These are phyloP conservation scores for Drosophila ogumai DNA, from an alignment of 1,140 invertebrate genomes.

Conservation along the genomic window DNA sequence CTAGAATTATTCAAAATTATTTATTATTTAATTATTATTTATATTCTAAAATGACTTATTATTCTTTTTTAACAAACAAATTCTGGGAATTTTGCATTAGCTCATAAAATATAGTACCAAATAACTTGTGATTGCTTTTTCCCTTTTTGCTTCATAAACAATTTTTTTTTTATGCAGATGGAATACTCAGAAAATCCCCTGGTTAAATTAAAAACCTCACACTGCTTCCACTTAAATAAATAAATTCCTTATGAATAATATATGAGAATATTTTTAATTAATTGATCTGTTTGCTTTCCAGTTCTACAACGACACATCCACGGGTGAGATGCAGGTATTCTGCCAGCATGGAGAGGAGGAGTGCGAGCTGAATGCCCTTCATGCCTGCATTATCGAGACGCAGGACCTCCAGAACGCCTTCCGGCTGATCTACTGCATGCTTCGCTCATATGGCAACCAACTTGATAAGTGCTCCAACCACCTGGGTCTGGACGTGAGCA, in stretches of 20 bases:
- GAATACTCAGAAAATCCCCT: too few relatives aligned
- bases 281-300: not conserved
- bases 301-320: slow-evolving; percentile 66
- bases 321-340: slow-evolving; percentile 39
- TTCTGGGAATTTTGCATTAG: not conserved
- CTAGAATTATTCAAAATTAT: not conserved
- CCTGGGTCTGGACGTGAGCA: slow-evolving; percentile 54
- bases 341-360: slow-evolving; percentile 74
- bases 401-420: slow-evolving; percentile 50
- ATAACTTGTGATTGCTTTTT: not conserved
- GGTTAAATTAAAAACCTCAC: not conserved
- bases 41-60: not conserved
- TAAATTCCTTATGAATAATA: not conserved
- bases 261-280: not conserved
- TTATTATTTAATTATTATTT: not conserved
- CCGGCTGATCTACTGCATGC: slow-evolving; percentile 70
- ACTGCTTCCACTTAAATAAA: not conserved
- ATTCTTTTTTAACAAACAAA: not conserved
- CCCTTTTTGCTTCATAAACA: not conserved
- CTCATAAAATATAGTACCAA: not conserved
- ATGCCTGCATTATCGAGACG: slow-evolving; percentile 75
- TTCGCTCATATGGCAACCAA: slow-evolving; percentile 54
- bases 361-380: slow-evolving; percentile 79
- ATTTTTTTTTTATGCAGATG: not conserved
- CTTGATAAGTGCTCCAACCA: slow-evolving; percentile 58